These are phyloP conservation scores for Centroberyx gerrardi DNA, from an alignment of 2,797 vertebrate genomes.

Conservation along the genomic window DNA sequence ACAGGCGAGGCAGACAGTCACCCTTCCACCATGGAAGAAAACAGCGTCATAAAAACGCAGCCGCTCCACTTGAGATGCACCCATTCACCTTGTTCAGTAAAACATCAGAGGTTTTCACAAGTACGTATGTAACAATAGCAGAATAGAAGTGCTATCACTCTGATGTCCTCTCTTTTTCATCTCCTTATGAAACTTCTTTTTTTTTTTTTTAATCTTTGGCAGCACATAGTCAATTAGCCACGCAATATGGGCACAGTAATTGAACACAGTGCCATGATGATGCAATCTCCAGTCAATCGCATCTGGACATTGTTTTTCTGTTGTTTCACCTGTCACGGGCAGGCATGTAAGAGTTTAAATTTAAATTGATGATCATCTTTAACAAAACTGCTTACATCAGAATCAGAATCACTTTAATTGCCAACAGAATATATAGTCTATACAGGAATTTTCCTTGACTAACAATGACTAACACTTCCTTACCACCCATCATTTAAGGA, in stretches of 20 bases:
- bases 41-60: background rate
- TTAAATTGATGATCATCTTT: slow-evolving; percentile 39
- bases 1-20: slow-evolving; percentile 8
- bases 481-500: slow-evolving; percentile 24
- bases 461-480: slow-evolving; percentile 1
- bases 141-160: slow-evolving; percentile 2
- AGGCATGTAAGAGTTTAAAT: slow-evolving; percentile 36
- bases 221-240: slow-evolving; percentile 65
- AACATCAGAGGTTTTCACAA: slow-evolving; percentile 6
- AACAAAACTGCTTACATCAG: slow-evolving; percentile 37
- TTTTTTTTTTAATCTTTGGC: slow-evolving; percentile 28
- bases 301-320: slow-evolving; percentile 60
- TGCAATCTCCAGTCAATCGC: slow-evolving; percentile 44
- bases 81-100: background rate
- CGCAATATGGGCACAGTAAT: slow-evolving; percentile 65
- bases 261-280: slow-evolving; percentile 62
- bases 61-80: background rate
- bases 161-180: slow-evolving; percentile 24
- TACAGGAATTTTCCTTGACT: background rate
- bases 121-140: slow-evolving; percentile 5
- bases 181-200: slow-evolving; percentile 13
- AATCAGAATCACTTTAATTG: slow-evolving; percentile 32
- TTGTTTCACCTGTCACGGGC: slow-evolving; percentile 53
- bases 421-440: background rate
- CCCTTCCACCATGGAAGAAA: slow-evolving; percentile 14